Conservation (phyloP, 2,797 vertebrate species). For the Takifugu rubripes region DNA sequence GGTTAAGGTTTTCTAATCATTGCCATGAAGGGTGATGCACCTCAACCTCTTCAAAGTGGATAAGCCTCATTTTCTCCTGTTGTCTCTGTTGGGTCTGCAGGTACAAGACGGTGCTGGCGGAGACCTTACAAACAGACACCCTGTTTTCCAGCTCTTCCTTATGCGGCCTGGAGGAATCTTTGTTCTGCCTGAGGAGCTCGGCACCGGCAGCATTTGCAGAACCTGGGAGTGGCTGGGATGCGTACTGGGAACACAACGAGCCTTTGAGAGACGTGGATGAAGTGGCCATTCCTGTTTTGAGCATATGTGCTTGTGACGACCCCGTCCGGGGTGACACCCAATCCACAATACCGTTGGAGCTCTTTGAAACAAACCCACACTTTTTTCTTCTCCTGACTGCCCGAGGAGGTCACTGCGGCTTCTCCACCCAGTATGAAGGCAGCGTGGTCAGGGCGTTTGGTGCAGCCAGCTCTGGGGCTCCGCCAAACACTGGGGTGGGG, state of each 20-base stretch:
- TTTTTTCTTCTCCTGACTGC: constrained; percentile 80
- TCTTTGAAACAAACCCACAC: constrained; percentile 84
- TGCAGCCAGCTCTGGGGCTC: not conserved
- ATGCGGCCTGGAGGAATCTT: constrained; percentile 73
- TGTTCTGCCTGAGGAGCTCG: constrained; percentile 71
- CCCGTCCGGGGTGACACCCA: constrained; percentile 73
- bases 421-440: constrained; percentile 61
- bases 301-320: constrained; percentile 79
- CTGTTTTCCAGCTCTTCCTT: constrained; percentile 77
- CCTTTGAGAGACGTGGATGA: constrained; percentile 82
- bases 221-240: constrained; percentile 66
- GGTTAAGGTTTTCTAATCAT: constrained; percentile 50
- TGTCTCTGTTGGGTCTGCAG: constrained; percentile 44
- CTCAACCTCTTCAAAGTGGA: constrained; percentile 40
- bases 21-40: constrained; percentile 19
- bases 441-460: constrained; percentile 10
- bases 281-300: constrained; percentile 81
- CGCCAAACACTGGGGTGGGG: constrained; percentile 12
- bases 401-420: constrained; percentile 80
- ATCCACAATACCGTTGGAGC: constrained; percentile 76
- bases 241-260: constrained; percentile 82
- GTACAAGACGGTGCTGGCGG: constrained; percentile 77
- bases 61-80: constrained; percentile 37
- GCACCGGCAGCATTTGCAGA: constrained; percentile 5
- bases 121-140: constrained; percentile 68